Evolutionary conservation across 2,113 vertebrate species (phyloP).

Genomic region (Melanerpes formicivorus): DNA sequence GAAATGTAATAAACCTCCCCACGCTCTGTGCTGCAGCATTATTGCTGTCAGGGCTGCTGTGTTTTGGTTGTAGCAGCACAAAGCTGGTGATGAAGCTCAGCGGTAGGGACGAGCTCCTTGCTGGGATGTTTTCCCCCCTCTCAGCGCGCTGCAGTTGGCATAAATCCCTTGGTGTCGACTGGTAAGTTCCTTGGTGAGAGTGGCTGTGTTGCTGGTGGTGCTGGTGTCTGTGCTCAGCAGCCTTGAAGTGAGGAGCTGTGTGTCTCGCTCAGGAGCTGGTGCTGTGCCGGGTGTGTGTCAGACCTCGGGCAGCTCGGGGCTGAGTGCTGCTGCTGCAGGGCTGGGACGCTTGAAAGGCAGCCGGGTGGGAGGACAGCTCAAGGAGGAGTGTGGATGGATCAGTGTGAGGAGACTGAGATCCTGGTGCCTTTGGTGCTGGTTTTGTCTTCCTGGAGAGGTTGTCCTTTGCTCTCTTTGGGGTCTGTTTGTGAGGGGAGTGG

Average conservation of each 20-base stretch:
- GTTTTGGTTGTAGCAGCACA: not conserved
- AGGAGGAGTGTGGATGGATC: not conserved
- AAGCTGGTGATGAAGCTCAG: fast-evolving
- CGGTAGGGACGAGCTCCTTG: not conserved
- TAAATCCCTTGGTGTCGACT: not conserved
- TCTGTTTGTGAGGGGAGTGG: not conserved
- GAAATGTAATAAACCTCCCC: not conserved
- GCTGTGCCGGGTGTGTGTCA: fast-evolving
- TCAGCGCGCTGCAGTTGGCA: not conserved
- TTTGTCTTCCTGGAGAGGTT: not conserved
- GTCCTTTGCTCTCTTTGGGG: not conserved
- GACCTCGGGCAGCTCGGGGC: not conserved
- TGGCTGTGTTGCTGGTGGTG: not conserved
- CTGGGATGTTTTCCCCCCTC: not conserved
- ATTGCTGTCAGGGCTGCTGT: not conserved
- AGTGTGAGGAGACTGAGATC: not conserved
- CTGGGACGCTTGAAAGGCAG: not conserved
- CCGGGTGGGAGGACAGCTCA: not conserved
- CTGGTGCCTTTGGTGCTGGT: not conserved
- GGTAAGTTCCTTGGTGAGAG: not conserved
- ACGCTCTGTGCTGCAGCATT: not conserved
- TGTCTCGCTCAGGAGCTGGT: fast-evolving
- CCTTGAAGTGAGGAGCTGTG: not conserved
- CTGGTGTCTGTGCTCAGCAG: not conserved
- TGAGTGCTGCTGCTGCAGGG: fast-evolving